Conservation (phyloP, 53 echinoderm and acorn worm species). For the Holothuria leucospilota region DNA sequence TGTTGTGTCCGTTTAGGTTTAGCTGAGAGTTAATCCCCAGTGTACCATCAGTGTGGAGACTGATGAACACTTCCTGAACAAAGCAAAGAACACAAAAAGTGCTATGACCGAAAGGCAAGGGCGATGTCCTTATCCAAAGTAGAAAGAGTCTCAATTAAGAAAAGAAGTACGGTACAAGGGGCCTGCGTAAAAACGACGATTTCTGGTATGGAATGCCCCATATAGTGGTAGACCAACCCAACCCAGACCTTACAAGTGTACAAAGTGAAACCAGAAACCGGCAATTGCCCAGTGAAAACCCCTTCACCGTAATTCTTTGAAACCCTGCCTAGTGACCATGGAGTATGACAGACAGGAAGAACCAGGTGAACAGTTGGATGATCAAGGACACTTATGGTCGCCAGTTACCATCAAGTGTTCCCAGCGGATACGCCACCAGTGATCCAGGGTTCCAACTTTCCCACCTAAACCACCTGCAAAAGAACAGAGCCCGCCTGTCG, state of each 20-base stretch:
- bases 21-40: too few relatives aligned
- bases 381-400: too few relatives aligned
- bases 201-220: not conserved
- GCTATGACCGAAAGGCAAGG: not conserved
- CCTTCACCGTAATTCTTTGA: not conserved
- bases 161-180: not conserved
- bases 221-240: not conserved
- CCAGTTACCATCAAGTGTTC: not conserved
- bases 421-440: not conserved
- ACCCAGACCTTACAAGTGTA: not conserved
- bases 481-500: too few relatives aligned
- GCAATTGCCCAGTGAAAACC: too few relatives aligned
- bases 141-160: constrained; percentile 2
- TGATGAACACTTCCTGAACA: too few relatives aligned
- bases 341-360: not conserved
- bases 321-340: not conserved
- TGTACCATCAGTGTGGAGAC: too few relatives aligned
- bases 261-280: too few relatives aligned
- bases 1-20: too few relatives aligned
- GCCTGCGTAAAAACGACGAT: not conserved
- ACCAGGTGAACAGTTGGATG: not conserved
- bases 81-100: not conserved
- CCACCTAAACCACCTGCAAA: not conserved
- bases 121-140: not conserved
- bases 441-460: not conserved